These are phyloP conservation scores for Sicus ferrugineus DNA, from an alignment of 2,888 invertebrate species.

Conservation along the genomic window DNA sequence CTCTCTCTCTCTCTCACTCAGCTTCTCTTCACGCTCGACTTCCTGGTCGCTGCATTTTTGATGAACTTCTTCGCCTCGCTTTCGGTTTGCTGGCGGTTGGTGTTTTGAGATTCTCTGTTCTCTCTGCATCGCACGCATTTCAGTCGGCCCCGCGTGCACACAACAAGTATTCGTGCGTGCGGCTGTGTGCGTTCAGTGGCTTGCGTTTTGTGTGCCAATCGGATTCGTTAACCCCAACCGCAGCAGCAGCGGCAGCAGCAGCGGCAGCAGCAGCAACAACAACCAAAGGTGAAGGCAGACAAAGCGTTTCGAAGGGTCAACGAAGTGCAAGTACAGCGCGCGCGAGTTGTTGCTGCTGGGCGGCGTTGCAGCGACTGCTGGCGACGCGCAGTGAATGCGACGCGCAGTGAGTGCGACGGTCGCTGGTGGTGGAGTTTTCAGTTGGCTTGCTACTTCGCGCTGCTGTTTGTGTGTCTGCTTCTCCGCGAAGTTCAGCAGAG, in stretches of 20 bases:
- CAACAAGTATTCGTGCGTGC: conserved; percentile 39
- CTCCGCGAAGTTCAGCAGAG: too few species aligned
- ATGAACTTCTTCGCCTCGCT: conserved; percentile 5
- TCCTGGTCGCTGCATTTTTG: conserved; percentile 29
- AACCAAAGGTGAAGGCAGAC: conserved; percentile 26
- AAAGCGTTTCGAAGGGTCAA: conserved; percentile 51
- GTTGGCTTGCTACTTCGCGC: neutral
- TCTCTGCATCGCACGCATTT: conserved; percentile 25
- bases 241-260: conserved; percentile 28
- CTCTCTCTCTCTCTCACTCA: conserved; percentile 14
- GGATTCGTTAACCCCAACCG: conserved; percentile 62
- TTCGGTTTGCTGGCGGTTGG: neutral
- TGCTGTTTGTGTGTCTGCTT: conserved; percentile 3
- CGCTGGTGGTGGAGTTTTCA: conserved; percentile 1
- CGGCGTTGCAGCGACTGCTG: conserved; percentile 17
- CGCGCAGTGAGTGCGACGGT: too few species aligned
- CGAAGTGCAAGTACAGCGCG: conserved; percentile 48
- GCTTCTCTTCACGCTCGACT: conserved; percentile 10
- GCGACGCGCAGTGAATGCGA: too few species aligned
- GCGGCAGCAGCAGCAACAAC: conserved; percentile 27
- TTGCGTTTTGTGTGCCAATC: conserved; percentile 61
- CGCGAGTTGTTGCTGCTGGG: conserved; percentile 9
- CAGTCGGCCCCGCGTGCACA: conserved; percentile 25
- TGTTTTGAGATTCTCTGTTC: conserved; percentile 33
- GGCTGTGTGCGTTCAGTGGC: conserved; percentile 34